Percentiles rank a stretch among this genome's conserved stretches.
Evolutionary conservation across 2,113 vertebrate species (phyloP).

Genomic region (Gulo gulo): DNA sequence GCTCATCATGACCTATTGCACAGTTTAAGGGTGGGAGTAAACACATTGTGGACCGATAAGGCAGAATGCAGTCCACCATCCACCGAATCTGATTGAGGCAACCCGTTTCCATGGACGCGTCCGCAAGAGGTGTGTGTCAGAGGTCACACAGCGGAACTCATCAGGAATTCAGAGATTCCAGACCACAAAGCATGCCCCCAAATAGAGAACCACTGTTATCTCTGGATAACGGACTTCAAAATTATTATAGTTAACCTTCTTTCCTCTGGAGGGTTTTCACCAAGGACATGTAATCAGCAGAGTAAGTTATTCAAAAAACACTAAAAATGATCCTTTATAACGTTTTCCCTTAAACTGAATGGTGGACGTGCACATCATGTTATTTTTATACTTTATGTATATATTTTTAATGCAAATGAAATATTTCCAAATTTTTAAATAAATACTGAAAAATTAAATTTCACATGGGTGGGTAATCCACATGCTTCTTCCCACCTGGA

Average conservation of each 20-base stretch:
- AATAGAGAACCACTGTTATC: neutral
- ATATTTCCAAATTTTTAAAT: neutral
- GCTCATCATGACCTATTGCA: neutral
- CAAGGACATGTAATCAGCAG: neutral
- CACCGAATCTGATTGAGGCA: neutral
- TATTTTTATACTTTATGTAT: neutral
- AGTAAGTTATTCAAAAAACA: neutral
- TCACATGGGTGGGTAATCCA: neutral
- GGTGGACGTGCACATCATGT: neutral
- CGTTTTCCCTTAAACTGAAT: neutral
- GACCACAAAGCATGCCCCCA: fast-evolving
- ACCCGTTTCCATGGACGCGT: neutral
- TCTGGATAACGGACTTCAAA: neutral
- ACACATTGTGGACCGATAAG: neutral
- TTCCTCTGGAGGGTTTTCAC: neutral
- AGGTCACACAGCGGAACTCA: neutral
- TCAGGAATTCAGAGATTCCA: neutral
- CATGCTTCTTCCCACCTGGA: neutral
- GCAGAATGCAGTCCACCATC: too few relatives aligned
- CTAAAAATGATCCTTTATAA: neutral
- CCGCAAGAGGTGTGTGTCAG: neutral
- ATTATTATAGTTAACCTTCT: neutral
- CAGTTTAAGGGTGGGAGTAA: neutral
- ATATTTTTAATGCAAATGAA: neutral
- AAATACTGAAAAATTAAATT: neutral